phyloP scores from a whole-genome alignment of 2,888 invertebrate species.

The Venusia cambrica region DNA sequence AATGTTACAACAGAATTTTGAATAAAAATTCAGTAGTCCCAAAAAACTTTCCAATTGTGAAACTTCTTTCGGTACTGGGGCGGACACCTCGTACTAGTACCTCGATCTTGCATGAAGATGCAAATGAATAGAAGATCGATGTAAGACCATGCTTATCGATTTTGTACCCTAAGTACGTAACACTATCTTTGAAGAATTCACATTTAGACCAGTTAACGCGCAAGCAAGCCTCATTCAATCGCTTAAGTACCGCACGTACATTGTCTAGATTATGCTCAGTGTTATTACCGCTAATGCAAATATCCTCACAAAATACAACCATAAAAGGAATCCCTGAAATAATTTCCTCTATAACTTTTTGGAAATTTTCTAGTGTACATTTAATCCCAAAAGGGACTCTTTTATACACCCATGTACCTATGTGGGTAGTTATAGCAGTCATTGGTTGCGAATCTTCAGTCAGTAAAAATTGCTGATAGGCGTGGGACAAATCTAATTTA shows the following conservation, averaged over 20 bases:
- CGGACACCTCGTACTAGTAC: conserved; percentile 20
- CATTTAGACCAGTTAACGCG: conserved; percentile 23
- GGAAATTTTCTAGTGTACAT: too few species aligned
- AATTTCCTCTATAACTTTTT: too few species aligned
- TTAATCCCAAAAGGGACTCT: too few species aligned
- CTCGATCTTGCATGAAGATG: too few species aligned
- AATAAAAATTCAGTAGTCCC: conserved; percentile 29
- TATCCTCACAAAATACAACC: conserved; percentile 2
- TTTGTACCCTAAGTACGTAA: conserved; percentile 25
- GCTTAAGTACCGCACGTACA: conserved; percentile 25
- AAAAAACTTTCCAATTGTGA: conserved; percentile 26
- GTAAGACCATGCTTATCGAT: conserved; percentile 30
- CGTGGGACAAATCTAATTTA: too few species aligned
- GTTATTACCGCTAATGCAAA: conserved; percentile 7
- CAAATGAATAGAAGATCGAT: too few species aligned
- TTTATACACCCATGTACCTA: too few species aligned
- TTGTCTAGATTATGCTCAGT: conserved; percentile 16
- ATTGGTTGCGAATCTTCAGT: too few species aligned
- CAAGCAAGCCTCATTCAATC: conserved; percentile 20
- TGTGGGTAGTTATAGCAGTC: too few species aligned
- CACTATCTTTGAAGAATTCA: conserved; percentile 27
- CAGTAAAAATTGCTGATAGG: too few species aligned
- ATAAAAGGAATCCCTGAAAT: neutral
- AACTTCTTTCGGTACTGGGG: conserved; percentile 20
- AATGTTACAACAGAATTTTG: conserved; percentile 25